A percentile compares a stretch with the other conserved stretches of the same genome.
Conservation (phyloP, 2,888 invertebrate species). For the Agrotis ipsilon region DNA sequence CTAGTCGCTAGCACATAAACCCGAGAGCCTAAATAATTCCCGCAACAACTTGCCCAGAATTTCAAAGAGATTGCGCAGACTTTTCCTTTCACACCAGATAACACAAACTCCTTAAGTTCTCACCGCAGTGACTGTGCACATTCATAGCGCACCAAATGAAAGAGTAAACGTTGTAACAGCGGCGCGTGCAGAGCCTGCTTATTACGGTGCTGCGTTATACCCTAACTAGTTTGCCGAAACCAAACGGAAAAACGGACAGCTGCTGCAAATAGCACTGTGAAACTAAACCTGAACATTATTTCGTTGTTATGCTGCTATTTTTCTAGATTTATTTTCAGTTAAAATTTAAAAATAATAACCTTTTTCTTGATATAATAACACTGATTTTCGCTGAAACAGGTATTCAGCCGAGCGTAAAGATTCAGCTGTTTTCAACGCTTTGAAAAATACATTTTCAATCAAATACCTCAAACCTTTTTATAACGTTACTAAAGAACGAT, state of each 20-base stretch:
- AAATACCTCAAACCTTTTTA: constrained; percentile 13
- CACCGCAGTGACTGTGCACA: constrained; percentile 49
- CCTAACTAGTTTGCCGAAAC: constrained; percentile 51
- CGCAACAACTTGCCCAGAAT: constrained; percentile 9
- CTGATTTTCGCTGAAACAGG: constrained; percentile 14
- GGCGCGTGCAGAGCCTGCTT: constrained; percentile 54
- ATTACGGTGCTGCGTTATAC: constrained; percentile 48
- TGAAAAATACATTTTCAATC: constrained; percentile 20
- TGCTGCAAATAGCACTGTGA: constrained; percentile 45
- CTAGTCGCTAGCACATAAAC: background rate
- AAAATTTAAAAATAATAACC: background rate
- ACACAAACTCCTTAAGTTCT: constrained; percentile 41
- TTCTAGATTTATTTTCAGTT: constrained; percentile 22
- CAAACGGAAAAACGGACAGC: constrained; percentile 55
- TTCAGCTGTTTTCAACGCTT: constrained; percentile 20
- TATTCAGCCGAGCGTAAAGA: constrained; percentile 14
- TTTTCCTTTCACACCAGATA: constrained; percentile 26
- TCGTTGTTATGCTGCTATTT: constrained; percentile 25
- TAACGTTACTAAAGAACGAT: constrained; percentile 12
- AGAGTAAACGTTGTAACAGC: constrained; percentile 47
- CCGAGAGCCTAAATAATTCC: constrained; percentile 13
- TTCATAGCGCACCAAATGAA: constrained; percentile 54
- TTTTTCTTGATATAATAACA: constrained; percentile 23
- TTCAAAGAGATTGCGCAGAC: constrained; percentile 20
- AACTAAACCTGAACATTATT: constrained; percentile 50